phyloP scores from a whole-genome alignment of 2,113 vertebrate genomes.

The Phalacrocorax carbo region DNA sequence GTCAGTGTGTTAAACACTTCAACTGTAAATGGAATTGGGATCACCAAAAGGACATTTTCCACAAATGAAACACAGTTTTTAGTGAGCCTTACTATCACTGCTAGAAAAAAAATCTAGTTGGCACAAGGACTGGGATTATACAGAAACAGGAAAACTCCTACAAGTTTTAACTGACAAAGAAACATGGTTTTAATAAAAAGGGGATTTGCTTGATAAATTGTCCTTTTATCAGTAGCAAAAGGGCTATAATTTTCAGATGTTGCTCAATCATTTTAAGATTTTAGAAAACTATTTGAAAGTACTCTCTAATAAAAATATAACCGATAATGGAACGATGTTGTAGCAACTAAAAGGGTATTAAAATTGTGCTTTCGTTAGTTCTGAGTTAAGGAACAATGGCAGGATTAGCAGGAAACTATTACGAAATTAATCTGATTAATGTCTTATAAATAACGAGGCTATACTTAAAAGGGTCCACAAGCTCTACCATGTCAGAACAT shows the following conservation, averaged over 20 bases:
- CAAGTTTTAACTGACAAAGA: background rate
- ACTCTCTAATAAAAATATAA: constrained; percentile 36
- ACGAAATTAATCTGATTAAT: constrained; percentile 72
- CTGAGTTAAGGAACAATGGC: constrained; percentile 67
- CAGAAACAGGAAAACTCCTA: background rate
- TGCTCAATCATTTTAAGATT: constrained; percentile 33
- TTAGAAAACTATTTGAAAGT: constrained; percentile 9
- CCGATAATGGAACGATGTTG: constrained; percentile 47
- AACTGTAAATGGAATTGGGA: background rate
- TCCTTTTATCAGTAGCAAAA: background rate
- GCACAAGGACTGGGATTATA: background rate
- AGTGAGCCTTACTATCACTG: background rate
- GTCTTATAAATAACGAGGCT: constrained; percentile 70
- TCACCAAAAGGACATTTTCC: background rate
- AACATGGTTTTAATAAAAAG: constrained; percentile 21
- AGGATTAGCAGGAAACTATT: constrained; percentile 66
- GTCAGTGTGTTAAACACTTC: background rate
- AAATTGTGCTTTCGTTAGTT: constrained; percentile 59
- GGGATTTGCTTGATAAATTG: background rate
- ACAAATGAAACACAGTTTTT: background rate
- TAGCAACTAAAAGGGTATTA: constrained; percentile 58
- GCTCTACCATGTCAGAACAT: constrained; percentile 70
- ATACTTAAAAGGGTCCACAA: constrained; percentile 72
- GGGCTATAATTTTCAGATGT: background rate
- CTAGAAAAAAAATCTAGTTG: background rate